phyloP scores from a whole-genome alignment of 2,113 vertebrate species.

The Chionomys nivalis region DNA sequence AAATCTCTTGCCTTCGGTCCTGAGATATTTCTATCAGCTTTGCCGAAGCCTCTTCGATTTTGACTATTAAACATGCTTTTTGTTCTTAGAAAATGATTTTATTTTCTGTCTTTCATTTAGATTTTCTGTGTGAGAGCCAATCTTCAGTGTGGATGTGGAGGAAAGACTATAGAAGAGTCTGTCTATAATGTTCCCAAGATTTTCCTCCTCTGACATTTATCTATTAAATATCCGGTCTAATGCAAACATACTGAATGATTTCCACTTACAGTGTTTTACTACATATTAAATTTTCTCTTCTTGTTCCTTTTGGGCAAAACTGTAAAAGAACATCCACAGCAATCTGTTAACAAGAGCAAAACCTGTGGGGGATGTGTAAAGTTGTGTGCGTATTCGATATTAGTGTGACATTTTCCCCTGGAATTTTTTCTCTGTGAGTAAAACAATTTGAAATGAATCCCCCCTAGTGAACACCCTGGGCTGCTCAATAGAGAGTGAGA shows the following conservation, averaged over 20 bases:
- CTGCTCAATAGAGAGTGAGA: slow-evolving; percentile 62
- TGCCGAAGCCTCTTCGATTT: background rate
- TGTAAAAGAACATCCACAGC: background rate
- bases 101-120: slow-evolving; percentile 62
- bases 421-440: slow-evolving; percentile 32
- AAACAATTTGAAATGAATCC: slow-evolving; percentile 63
- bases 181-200: background rate
- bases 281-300: slow-evolving; percentile 64
- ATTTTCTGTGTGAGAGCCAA: slow-evolving; percentile 54
- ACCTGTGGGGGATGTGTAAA: background rate
- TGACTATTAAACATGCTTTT: slow-evolving; percentile 46
- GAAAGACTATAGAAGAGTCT: slow-evolving; percentile 35
- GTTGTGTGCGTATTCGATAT: fast-evolving
- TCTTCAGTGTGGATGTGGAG: slow-evolving; percentile 32
- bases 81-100: slow-evolving; percentile 51
- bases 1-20: slow-evolving; percentile 1
- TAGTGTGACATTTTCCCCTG: background rate
- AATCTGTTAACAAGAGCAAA: background rate
- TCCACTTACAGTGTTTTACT: slow-evolving; percentile 46
- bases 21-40: slow-evolving; percentile 49
- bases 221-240: slow-evolving; percentile 53
- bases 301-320: slow-evolving; percentile 35
- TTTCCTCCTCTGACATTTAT: slow-evolving; percentile 6
- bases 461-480: slow-evolving; percentile 2
- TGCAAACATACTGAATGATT: slow-evolving; percentile 50